Base-by-base conservation (phyloP, 2,888 invertebrate species). In the Colostygia pectinataria region DNA sequence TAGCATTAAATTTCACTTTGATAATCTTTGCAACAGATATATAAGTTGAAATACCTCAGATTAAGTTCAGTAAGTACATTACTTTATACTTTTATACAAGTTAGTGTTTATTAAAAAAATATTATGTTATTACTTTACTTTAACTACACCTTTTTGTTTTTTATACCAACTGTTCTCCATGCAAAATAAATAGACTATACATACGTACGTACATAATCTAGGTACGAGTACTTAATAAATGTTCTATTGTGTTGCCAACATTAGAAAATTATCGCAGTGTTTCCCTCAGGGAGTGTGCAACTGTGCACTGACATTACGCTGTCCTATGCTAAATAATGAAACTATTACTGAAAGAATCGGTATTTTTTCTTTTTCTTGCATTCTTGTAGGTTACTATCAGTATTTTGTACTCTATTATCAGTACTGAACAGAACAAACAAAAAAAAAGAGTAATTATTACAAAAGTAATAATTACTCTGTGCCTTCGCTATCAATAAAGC, bases 251-350 rank as follows among this genome's bases (percentile, higher is more conserved):
- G 33, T 28, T 42, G 49, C 49, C 42, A 49, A 37, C 49, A 38
- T 23, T 40, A 38, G 38, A 31, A 49, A 48, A 49, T 49, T 49
- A 49, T 49, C 42, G 49, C 33, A 23, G 27, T 33, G 42, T 10
- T 20, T 36, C 42, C 38, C 38, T 18, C 13, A 38, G 42, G 42
- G 29, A 9, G 42, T 5, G 27, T 27, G n/a, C 28, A 23, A 9
- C 33, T 5, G 27, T 27, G n/a, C 28, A 23, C 15, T 43, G 33
- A 38, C 48, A 28, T 41, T 32, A 23, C 15, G 29, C 25, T 20
- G 32, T 28, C 7, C 33, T 38, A 32, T 42, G 37, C 32, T 38
- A 42, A 42, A 38, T 48, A 48, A 48, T 42, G 42, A 18, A 25
- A 27, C 29, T 13, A 24, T 24, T 14, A 5, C 13, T 8, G 7